Percentiles rank a stretch among this genome's conserved stretches.
Conservation (phyloP, 2,113 vertebrate genomes). For the Dromiciops gliroides region DNA sequence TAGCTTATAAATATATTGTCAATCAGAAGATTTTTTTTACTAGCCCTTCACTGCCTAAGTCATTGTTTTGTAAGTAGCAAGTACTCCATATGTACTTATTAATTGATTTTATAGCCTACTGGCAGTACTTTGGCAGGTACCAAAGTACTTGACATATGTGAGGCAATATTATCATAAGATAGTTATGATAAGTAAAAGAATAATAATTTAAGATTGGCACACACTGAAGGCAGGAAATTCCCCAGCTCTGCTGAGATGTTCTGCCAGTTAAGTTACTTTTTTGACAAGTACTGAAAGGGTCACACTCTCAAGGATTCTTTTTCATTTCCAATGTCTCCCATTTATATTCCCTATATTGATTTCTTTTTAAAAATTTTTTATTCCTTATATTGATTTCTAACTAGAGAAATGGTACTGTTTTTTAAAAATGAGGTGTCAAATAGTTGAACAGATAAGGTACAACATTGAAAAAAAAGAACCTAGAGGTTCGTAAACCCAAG, state of each 20-base stretch:
- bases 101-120: slow-evolving; percentile 1
- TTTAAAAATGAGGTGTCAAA: too few relatives aligned
- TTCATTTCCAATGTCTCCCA: background rate
- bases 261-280: background rate
- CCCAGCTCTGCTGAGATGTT: background rate
- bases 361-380: background rate
- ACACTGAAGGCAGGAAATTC: background rate
- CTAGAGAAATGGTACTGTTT: background rate
- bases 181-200: background rate
- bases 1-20: background rate
- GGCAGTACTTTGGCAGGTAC: background rate
- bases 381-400: background rate
- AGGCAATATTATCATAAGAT: background rate
- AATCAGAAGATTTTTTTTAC: background rate
- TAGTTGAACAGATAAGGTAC: background rate
- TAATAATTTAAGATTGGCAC: background rate
- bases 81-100: background rate
- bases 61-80: background rate
- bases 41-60: background rate
- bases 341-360: background rate
- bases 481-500: background rate
- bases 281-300: background rate
- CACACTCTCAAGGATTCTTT: background rate
- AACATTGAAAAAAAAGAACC: background rate
- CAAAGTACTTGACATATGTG: background rate